Conservation (phyloP, 2,113 vertebrate genomes). For the Larimichthys crocea region DNA sequence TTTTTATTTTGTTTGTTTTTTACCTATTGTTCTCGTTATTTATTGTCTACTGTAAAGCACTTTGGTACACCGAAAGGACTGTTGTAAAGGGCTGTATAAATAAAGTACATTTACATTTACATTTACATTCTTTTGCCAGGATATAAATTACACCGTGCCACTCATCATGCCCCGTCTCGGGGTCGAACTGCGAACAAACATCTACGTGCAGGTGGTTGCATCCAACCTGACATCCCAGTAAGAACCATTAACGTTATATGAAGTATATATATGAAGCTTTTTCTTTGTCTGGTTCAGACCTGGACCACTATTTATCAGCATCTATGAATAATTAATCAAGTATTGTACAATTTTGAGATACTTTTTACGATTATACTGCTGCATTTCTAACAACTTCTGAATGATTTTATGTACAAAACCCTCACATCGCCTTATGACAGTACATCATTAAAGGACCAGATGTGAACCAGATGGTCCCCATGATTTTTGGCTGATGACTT, state of each 20-base stretch:
- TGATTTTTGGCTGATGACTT: no score
- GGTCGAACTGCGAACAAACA: constrained; percentile 71
- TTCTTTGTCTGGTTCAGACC: neutral
- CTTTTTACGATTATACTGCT: neutral
- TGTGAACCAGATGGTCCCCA: no score
- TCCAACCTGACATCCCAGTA: constrained; percentile 81
- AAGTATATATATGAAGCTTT: neutral
- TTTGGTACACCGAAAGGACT: no score
- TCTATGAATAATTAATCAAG: neutral
- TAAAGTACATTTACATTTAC: no score
- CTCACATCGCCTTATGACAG: no score
- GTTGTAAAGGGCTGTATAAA: no score
- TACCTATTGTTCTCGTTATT: no score
- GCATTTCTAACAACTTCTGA: no score
- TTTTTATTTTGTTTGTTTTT: no score
- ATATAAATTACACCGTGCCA: constrained; percentile 68
- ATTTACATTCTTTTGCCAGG: constrained; percentile 69
- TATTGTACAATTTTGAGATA: neutral
- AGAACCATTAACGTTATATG: constrained; percentile 44
- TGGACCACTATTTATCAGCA: constrained; percentile 16
- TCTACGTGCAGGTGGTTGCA: constrained; percentile 79
- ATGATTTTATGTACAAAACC: no score
- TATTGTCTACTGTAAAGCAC: no score
- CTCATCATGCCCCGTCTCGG: constrained; percentile 75
- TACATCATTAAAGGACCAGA: neutral